A percentile compares a stretch with the other conserved stretches of the same genome.
Conservation (phyloP, 37 sponge, comb jelly and placozoan genomes). For the Hormiphora californensis region DNA sequence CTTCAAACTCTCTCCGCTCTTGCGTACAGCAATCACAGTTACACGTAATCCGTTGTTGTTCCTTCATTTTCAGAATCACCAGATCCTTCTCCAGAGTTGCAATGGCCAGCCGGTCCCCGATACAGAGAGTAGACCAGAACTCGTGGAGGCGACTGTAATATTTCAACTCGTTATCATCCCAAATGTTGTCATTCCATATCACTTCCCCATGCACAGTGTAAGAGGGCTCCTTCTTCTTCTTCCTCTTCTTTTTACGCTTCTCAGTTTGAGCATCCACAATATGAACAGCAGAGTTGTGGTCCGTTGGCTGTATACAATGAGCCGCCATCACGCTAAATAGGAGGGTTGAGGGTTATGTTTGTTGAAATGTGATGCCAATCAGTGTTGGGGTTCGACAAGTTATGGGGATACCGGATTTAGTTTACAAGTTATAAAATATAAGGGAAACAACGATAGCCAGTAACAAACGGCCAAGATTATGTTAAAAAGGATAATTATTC, state of each 20-base stretch:
- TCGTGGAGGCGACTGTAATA: constrained; percentile 4
- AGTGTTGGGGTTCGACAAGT: too few species aligned
- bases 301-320: constrained; percentile 27
- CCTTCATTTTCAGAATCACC: constrained; percentile 28
- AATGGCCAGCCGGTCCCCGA: not conserved
- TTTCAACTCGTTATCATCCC: constrained; percentile 34
- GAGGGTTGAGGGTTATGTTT: too few species aligned
- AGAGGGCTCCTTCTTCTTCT: constrained; percentile 40
- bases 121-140: constrained; percentile 38
- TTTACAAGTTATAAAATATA: too few species aligned
- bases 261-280: constrained; percentile 39
- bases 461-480: too few species aligned
- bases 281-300: constrained; percentile 19
- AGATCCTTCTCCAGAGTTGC: constrained; percentile 30
- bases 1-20: constrained; percentile 12
- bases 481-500: too few species aligned
- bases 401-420: too few species aligned
- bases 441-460: too few species aligned
- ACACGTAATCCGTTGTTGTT: constrained; percentile 29
- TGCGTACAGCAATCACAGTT: constrained; percentile 43
- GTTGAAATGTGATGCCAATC: too few species aligned
- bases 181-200: constrained; percentile 37
- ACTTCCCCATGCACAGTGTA: constrained; percentile 47
- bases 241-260: constrained; percentile 25
- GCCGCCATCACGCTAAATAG: too few species aligned